Base-by-base conservation (phyloP, 2,888 invertebrate species). In the Subacronicta megacephala region DNA sequence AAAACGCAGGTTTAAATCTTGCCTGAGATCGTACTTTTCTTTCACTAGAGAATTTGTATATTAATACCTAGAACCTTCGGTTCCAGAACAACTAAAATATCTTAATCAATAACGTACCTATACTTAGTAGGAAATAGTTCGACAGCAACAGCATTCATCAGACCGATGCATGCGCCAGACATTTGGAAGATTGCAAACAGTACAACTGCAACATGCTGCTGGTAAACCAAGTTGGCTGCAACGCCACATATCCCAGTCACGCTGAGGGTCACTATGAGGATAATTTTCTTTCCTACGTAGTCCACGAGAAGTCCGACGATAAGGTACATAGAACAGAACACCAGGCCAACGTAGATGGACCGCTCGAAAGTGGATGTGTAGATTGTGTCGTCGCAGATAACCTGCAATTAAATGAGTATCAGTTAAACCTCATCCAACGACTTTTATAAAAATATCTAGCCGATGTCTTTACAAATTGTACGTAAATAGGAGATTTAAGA, bases 261-360 rank as follows among this genome's bases (percentile, higher is more conserved):
- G 0, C 94, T 44, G 37, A 95, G 87, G 58, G 86, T 86, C 61
- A 86, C 82, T 75, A 95, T 76, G 12, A 95, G 82, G 43, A 95
- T 90, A 40, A 84, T 80, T 77, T 95, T 95, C 81, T 96, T 96
- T 16, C 91, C 90, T n/a, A 93, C 59, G 38, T 84, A 79, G 81
- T 92, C 92, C 0, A 94, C 95, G 0, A 96, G 87, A 75, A 95
- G 95, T 4, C 96, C 96, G 17, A 96, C 96, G 12, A 95, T 74
- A 29, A 96, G 75, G 80, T 96, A 97, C 78, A 96, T 95, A 0
- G 95, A 76, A 31, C 96, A 93, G 76, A 96, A 96, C 4, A 95
- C 95, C 0, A 94, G 88, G 0, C 97, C 97, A 70, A 97, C 96
- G 61, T 95, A 94, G 62, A 97, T 94, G 31, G 97, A 95, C 47